phyloP scores from a whole-genome alignment of 2,888 invertebrate species.

The Heliconius charithonia region DNA sequence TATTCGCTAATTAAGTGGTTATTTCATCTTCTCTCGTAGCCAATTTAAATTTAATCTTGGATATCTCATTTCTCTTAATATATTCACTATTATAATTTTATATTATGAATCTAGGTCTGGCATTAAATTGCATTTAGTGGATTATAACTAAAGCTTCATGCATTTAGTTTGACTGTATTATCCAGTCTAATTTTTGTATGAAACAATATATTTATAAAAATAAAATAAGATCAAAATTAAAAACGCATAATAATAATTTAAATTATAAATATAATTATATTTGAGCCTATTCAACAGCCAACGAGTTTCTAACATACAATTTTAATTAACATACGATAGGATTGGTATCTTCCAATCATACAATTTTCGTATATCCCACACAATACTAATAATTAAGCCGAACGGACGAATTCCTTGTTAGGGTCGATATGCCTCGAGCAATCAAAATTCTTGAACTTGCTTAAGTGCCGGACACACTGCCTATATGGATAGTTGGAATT shows the following conservation, averaged over 20 bases:
- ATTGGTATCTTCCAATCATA: slow-evolving; percentile 29
- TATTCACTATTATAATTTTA: slow-evolving; percentile 4
- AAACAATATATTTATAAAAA: too few relatives aligned
- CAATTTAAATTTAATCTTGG: slow-evolving; percentile 21
- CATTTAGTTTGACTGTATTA: too few relatives aligned
- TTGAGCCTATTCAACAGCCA: background rate
- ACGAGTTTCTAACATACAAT: slow-evolving; percentile 1
- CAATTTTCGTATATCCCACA: slow-evolving; percentile 31
- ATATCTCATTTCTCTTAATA: slow-evolving; percentile 8
- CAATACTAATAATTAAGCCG: slow-evolving; percentile 41
- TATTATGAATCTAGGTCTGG: background rate
- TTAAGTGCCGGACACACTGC: slow-evolving; percentile 46
- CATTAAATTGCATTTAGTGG: background rate
- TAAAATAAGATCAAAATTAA: too few relatives aligned
- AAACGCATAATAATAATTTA: background rate
- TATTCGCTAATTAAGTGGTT: slow-evolving; percentile 34
- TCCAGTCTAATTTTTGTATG: background rate
- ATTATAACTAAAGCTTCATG: background rate
- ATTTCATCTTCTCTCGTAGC: slow-evolving; percentile 30
- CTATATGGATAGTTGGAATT: slow-evolving; percentile 25
- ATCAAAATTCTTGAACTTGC: slow-evolving; percentile 67
- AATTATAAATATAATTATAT: background rate
- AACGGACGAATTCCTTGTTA: slow-evolving; percentile 51
- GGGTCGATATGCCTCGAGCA: slow-evolving; percentile 54
- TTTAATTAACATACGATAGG: slow-evolving; percentile 15